phyloP scores from a whole-genome alignment of 2,888 invertebrate species.

The Eupithecia exiguata region DNA sequence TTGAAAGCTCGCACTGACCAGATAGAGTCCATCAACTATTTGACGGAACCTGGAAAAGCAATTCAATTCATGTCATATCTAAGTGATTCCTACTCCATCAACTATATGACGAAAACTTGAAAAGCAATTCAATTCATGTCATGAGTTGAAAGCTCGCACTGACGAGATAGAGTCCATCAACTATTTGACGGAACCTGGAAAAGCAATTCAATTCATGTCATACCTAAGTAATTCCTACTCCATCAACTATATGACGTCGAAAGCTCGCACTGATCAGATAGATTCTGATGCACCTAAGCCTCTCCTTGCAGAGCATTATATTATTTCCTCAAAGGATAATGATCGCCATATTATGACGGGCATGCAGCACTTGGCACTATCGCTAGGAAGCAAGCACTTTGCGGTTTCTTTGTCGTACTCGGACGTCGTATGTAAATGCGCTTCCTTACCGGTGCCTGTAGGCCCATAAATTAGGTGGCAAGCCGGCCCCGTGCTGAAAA shows the following conservation, averaged over 20 bases:
- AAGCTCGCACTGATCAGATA: not conserved
- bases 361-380: conserved; percentile 60
- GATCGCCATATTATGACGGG: conserved; percentile 42
- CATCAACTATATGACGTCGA: not conserved
- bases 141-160: no score
- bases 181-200: no score
- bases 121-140: not conserved
- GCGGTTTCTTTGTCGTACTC: conserved; percentile 70
- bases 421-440: conserved; percentile 80
- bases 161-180: no score
- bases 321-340: conserved; percentile 22
- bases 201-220: no score
- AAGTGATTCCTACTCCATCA: no score
- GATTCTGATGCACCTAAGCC: not conserved
- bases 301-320: not conserved
- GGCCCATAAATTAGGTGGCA: conserved; percentile 77
- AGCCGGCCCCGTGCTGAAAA: conserved; percentile 74
- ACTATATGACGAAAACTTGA: not conserved
- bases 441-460: conserved; percentile 74
- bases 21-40: no score
- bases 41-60: no score
- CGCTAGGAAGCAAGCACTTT: conserved; percentile 55
- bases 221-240: no score
- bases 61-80: no score
- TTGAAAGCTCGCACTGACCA: no score